A percentile compares a stretch with the other conserved stretches of the same genome.
Conservation (phyloP, 2,113 vertebrate species). For the Misgurnus anguillicaudatus region DNA sequence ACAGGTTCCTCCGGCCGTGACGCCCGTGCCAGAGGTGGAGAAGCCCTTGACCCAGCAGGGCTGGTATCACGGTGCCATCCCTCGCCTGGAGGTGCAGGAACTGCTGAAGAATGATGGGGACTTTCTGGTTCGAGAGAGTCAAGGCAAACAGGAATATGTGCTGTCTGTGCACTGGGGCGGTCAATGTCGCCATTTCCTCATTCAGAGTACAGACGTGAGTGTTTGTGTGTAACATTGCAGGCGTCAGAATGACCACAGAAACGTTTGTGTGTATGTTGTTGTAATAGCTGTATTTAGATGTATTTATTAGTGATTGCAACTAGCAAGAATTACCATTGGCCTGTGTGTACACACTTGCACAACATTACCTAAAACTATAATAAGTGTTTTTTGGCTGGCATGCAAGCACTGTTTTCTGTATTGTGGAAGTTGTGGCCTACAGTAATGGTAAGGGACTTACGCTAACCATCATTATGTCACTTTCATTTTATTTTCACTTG, state of each 20-base stretch:
- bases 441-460: too few relatives aligned
- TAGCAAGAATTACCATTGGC: too few relatives aligned
- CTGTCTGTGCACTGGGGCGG: slow-evolving; percentile 88
- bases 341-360: too few relatives aligned
- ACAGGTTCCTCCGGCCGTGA: slow-evolving; percentile 77
- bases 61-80: slow-evolving; percentile 96
- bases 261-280: background rate
- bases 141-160: slow-evolving; percentile 91
- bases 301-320: background rate
- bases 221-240: background rate
- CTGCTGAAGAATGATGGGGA: slow-evolving; percentile 83
- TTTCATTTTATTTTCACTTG: background rate
- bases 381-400: too few relatives aligned
- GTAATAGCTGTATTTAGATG: background rate
- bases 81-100: slow-evolving; percentile 83
- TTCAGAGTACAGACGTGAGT: slow-evolving; percentile 76
- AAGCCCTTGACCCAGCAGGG: slow-evolving; percentile 87
- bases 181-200: slow-evolving; percentile 91
- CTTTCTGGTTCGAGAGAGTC: slow-evolving; percentile 93
- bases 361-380: too few relatives aligned
- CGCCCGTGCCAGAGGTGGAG: slow-evolving; percentile 77
- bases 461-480: too few relatives aligned
- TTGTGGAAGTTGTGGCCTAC: too few relatives aligned
- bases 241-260: too few relatives aligned
- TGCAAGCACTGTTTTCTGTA: too few relatives aligned